Base-by-base conservation (phyloP, 2,797 vertebrate genomes). In the Acridotheres tristis region DNA sequence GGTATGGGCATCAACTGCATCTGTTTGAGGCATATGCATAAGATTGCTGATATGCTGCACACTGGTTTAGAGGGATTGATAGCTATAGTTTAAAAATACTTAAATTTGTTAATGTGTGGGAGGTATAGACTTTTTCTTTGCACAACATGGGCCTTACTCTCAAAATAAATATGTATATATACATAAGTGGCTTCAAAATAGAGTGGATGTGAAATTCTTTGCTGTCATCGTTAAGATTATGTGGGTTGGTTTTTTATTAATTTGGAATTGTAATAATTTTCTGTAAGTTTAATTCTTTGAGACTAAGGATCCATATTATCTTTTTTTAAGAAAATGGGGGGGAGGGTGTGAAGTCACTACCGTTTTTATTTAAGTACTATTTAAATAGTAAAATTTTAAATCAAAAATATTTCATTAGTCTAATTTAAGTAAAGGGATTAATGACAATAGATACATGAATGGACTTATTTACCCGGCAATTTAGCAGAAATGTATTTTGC, bases 1-100 rank as follows among this genome's bases (percentile, higher is more conserved):
- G 99, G 99, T 99, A 99, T 98, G 98, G 98, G 97, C 97, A 98
- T 96, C 96, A 97, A 97, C 97, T 98, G 97, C 97, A 97, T 98
- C 97, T 98, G 95, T 98, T 98, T 98, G 97, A 98, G 98, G 97
- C 97, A 97, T 98, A 98, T 98, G 97, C 97, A 96, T 98, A 98
- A 97, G 97, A 94, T 97, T 98, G 97, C 97, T 98, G 97, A 97
- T 98, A 95, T 97, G 94, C 97, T 98, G 95, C 97, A 97, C 96
- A 97, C 90, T 96, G 97, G 93, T 97, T 97, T 97, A 95, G 96
- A 96, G 90, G 95, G 95, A 62, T 96, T 93, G 94, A 45, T 96
- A 95, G 76, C 71, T 92, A 67, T 95, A 90, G 55, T 32, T 91
- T 86, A 96, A 74, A 96, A 96, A 63, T 90, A 93, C 6, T 93